phyloP scores from a whole-genome alignment of 2,113 vertebrate genomes.

The Brachyhypopomus gauderio region DNA sequence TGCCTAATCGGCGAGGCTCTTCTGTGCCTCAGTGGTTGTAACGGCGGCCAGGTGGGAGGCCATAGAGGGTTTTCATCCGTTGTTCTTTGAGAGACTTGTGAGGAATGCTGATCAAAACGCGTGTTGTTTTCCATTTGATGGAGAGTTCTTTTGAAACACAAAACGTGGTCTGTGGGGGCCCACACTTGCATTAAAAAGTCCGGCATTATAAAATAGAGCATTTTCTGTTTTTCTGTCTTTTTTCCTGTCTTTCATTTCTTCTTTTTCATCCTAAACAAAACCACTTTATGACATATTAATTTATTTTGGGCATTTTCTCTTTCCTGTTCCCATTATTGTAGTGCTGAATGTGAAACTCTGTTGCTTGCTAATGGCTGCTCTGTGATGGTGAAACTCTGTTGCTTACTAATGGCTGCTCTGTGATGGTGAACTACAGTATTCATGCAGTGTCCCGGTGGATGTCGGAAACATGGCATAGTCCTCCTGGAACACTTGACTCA shows the following conservation, averaged over 20 bases:
- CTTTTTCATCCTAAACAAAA: not conserved
- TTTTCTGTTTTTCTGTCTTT: not conserved
- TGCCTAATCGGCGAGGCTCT: constrained; percentile 1
- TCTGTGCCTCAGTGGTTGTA: not conserved
- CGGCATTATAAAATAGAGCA: not conserved
- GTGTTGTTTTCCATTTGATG: constrained; percentile 1
- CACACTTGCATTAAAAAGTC: not conserved
- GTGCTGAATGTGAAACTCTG: not conserved
- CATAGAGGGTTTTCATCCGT: not conserved
- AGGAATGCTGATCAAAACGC: not conserved
- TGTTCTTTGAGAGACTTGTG: not conserved
- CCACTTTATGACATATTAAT: not conserved
- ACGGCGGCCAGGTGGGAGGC: not conserved
- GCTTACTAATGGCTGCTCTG: not conserved
- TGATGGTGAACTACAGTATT: not conserved
- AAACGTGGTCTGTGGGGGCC: not conserved
- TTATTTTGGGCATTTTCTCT: not conserved
- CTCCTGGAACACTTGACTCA: not conserved
- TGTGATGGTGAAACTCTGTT: not conserved
- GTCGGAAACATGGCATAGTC: not conserved
- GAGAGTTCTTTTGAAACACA: constrained; percentile 8
- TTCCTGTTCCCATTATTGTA: not conserved
- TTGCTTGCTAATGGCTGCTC: not conserved
- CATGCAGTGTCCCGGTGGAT: not conserved
- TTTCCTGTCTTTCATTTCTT: not conserved